Evolutionary conservation across 1,140 invertebrate genomes (phyloP).

Genomic region (Leptinotarsa texana): DNA sequence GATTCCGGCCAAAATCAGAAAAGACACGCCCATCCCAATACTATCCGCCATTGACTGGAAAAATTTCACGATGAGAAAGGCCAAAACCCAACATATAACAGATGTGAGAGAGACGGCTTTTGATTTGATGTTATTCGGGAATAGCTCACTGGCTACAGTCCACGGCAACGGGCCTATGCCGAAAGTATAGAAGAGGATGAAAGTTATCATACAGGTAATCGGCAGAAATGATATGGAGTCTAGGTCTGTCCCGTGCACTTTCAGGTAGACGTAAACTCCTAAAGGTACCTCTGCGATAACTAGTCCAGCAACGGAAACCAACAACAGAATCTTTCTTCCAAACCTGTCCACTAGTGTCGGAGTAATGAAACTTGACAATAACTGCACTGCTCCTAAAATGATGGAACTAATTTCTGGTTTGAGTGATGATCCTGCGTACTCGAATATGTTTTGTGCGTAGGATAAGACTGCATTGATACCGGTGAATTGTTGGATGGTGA

Average conservation of each 20-base stretch:
- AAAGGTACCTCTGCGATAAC: conserved; percentile 48
- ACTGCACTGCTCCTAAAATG: conserved; percentile 74
- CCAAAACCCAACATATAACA: conserved; percentile 75
- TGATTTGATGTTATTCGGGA: conserved; percentile 75
- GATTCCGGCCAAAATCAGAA: conserved; percentile 77
- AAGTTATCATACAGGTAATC: conserved; percentile 41
- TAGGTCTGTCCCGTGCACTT: conserved; percentile 34
- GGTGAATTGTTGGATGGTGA: conserved; percentile 75
- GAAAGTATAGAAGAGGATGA: conserved; percentile 45
- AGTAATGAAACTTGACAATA: conserved; percentile 69
- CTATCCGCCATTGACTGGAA: conserved; percentile 64
- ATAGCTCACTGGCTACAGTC: conserved; percentile 82
- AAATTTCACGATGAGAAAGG: conserved; percentile 79
- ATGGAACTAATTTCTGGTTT: conserved; percentile 69
- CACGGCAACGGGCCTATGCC: conserved; percentile 82
- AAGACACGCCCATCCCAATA: conserved; percentile 70
- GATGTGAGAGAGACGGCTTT: conserved; percentile 74
- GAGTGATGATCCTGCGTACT: conserved; percentile 62
- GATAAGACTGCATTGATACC: conserved; percentile 85
- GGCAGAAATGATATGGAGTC: conserved; percentile 41
- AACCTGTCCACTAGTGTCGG: conserved; percentile 74
- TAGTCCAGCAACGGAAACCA: conserved; percentile 70
- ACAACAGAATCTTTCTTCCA: conserved; percentile 72
- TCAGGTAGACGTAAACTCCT: conserved; percentile 45
- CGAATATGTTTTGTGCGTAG: conserved; percentile 75